These are phyloP conservation scores for Dermatemys mawii DNA, from an alignment of 2,113 vertebrate genomes.

Conservation along the genomic window DNA sequence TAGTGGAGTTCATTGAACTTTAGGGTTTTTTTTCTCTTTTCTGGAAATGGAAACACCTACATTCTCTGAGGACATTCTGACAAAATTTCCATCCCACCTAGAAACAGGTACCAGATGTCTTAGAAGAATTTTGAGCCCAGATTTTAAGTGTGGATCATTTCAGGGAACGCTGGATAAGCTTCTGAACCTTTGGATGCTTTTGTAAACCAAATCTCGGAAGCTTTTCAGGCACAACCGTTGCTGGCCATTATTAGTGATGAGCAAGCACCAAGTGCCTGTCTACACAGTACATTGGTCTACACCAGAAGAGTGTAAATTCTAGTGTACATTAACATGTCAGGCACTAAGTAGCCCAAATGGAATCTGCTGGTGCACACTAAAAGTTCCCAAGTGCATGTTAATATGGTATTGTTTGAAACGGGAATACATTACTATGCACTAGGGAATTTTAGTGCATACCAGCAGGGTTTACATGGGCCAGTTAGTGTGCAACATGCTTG, in stretches of 20 bases:
- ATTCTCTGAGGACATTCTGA: background rate
- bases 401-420: background rate
- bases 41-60: background rate
- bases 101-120: background rate
- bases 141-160: background rate
- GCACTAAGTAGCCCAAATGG: background rate
- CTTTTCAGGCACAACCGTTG: background rate
- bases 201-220: background rate
- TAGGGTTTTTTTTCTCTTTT: background rate
- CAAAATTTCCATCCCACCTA: background rate
- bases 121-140: background rate
- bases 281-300: background rate
- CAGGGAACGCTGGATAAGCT: background rate
- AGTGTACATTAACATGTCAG: background rate
- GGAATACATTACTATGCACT: background rate
- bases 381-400: background rate
- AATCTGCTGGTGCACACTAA: background rate
- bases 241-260: background rate
- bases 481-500: background rate
- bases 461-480: background rate
- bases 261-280: background rate
- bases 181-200: background rate
- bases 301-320: background rate
- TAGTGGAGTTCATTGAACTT: background rate
- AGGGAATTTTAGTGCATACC: background rate